These are phyloP conservation scores for Hycleus cichorii DNA, from an alignment of 1,140 invertebrate genomes.

Conservation along the genomic window DNA sequence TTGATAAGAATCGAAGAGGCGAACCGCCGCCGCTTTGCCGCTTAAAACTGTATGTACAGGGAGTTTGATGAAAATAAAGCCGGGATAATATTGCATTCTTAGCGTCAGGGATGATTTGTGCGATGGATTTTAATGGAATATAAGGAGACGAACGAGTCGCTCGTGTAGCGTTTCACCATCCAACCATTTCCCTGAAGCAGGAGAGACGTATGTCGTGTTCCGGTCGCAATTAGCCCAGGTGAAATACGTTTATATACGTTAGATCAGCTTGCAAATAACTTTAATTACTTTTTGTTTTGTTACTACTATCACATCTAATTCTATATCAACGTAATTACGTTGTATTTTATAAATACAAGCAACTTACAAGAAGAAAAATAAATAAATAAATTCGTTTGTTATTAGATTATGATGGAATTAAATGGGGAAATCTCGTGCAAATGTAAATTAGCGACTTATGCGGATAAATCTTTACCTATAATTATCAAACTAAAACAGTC, in stretches of 20 bases:
- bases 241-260: constrained; percentile 14
- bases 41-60: constrained; percentile 12
- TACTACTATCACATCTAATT: not conserved
- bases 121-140: constrained; percentile 12
- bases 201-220: constrained; percentile 8
- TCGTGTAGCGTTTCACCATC: not conserved
- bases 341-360: no score
- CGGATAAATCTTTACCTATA: no score
- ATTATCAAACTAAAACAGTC: no score
- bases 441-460: no score
- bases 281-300: constrained; percentile 13
- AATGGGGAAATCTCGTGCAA: no score
- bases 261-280: constrained; percentile 14
- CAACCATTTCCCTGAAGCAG: constrained; percentile 1
- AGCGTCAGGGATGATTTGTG: constrained; percentile 8
- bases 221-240: constrained; percentile 13
- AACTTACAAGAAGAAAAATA: no score
- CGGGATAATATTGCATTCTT: constrained; percentile 15
- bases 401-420: no score
- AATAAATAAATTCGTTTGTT: no score
- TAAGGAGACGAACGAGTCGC: constrained; percentile 1
- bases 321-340: no score
- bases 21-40: no score
- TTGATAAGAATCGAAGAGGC: constrained; percentile 19
- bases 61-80: constrained; percentile 11